phyloP scores from a whole-genome alignment of 2,888 invertebrate genomes.

The Cancer borealis region DNA sequence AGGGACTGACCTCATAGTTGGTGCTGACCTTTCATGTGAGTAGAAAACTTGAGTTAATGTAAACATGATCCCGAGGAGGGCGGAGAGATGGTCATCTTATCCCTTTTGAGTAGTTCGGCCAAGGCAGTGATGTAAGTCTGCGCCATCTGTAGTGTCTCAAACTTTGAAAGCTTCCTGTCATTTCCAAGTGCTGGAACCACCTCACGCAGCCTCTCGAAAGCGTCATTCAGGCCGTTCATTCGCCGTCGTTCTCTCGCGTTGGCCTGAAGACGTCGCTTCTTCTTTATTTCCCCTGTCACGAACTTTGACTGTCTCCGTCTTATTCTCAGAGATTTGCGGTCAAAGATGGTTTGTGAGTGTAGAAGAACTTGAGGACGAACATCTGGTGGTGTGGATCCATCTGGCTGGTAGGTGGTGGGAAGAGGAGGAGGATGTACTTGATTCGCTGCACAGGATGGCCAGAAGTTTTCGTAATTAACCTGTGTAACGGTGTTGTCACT shows the following conservation, averaged over 20 bases:
- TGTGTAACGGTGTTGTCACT: slow-evolving; percentile 28
- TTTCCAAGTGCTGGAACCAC: slow-evolving; percentile 87
- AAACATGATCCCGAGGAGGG: slow-evolving; percentile 34
- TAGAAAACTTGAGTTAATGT: background rate
- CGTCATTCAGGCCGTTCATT: slow-evolving; percentile 88
- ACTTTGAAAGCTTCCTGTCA: slow-evolving; percentile 88
- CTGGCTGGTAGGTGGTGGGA: slow-evolving; percentile 31
- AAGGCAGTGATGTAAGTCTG: slow-evolving; percentile 87
- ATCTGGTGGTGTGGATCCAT: slow-evolving; percentile 31
- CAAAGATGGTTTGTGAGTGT: slow-evolving; percentile 47
- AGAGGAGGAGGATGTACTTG: background rate
- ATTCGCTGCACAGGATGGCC: slow-evolving; percentile 41
- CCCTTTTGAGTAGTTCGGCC: slow-evolving; percentile 82
- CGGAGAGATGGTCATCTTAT: slow-evolving; percentile 5
- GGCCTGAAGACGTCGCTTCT: slow-evolving; percentile 81
- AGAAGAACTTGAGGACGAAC: slow-evolving; percentile 29
- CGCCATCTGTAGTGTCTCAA: slow-evolving; percentile 89
- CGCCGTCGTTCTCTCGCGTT: slow-evolving; percentile 85
- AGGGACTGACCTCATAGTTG: background rate
- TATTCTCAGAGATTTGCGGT: slow-evolving; percentile 59
- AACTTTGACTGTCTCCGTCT: slow-evolving; percentile 60
- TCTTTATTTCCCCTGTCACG: slow-evolving; percentile 77
- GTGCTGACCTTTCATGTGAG: background rate
- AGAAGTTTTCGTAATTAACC: slow-evolving; percentile 68
- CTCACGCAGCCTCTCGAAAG: slow-evolving; percentile 87